Conservation (phyloP, 2,797 vertebrate genomes). For the Phyllotis vaccarum region DNA sequence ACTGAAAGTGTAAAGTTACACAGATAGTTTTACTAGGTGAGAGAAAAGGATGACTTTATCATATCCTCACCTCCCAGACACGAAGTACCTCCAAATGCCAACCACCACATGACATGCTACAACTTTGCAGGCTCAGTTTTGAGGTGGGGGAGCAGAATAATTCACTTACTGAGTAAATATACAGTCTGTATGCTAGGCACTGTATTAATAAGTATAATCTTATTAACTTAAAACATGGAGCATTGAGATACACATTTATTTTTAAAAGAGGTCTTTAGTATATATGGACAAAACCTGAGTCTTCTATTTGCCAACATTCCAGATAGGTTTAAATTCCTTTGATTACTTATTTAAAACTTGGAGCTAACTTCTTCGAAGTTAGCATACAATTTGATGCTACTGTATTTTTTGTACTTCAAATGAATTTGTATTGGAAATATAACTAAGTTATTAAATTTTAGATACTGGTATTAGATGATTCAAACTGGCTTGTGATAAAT, state of each 20-base stretch:
- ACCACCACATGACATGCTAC: background rate
- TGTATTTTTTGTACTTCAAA: constrained; percentile 53
- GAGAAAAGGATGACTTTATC: background rate
- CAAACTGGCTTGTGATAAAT: constrained; percentile 1
- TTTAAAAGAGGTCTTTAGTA: background rate
- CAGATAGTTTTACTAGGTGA: background rate
- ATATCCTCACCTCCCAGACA: background rate
- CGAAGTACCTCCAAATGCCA: background rate
- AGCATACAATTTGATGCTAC: background rate
- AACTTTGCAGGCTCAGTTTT: background rate
- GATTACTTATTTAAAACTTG: constrained; percentile 59
- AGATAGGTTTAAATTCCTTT: constrained; percentile 42
- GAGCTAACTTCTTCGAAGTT: constrained; percentile 50
- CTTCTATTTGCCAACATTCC: constrained; percentile 19
- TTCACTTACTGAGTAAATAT: constrained; percentile 21
- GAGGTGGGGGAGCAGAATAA: background rate
- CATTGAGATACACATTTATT: background rate
- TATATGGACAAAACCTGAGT: background rate
- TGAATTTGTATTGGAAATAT: constrained; percentile 59
- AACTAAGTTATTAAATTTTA: constrained; percentile 68
- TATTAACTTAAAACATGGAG: constrained; percentile 39
- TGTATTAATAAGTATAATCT: constrained; percentile 2
- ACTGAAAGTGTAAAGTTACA: background rate
- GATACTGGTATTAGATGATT: constrained; percentile 58
- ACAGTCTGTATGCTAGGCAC: background rate